Evolutionary conservation across 2,888 invertebrate genomes (phyloP).

Genomic region (Trachelus troglodyta): DNA sequence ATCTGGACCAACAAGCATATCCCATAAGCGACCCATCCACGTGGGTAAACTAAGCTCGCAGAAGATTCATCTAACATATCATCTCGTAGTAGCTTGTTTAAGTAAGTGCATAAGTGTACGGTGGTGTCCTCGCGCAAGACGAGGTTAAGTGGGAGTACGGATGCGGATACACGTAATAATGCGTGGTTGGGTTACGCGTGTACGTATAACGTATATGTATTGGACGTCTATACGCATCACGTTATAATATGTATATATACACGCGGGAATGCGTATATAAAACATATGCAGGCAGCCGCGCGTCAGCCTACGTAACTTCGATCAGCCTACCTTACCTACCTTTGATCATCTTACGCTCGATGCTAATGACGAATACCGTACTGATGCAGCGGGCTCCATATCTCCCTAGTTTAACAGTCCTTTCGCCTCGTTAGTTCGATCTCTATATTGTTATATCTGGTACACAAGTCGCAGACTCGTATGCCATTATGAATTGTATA

Average conservation of each 20-base stretch:
- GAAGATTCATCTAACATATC: background rate
- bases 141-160: background rate
- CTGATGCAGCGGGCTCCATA: conserved; percentile 27
- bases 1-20: background rate
- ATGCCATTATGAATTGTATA: too few relatives aligned
- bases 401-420: too few relatives aligned
- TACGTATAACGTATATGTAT: background rate
- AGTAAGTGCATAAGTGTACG: background rate
- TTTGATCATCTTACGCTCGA: conserved; percentile 28
- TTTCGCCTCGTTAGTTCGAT: too few relatives aligned
- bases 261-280: too few relatives aligned
- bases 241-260: background rate
- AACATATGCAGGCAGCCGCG: background rate
- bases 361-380: conserved; percentile 40
- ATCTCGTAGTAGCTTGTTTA: background rate
- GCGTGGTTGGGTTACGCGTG: conserved; percentile 1
- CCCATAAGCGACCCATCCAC: background rate
- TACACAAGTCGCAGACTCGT: too few relatives aligned
- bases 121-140: background rate
- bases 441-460: too few relatives aligned
- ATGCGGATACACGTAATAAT: conserved; percentile 4
- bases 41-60: background rate
- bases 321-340: conserved; percentile 24
- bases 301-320: conserved; percentile 7
- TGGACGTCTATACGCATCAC: background rate